These are phyloP conservation scores for Channa argus DNA, from an alignment of 2,113 vertebrate genomes.

Conservation along the genomic window DNA sequence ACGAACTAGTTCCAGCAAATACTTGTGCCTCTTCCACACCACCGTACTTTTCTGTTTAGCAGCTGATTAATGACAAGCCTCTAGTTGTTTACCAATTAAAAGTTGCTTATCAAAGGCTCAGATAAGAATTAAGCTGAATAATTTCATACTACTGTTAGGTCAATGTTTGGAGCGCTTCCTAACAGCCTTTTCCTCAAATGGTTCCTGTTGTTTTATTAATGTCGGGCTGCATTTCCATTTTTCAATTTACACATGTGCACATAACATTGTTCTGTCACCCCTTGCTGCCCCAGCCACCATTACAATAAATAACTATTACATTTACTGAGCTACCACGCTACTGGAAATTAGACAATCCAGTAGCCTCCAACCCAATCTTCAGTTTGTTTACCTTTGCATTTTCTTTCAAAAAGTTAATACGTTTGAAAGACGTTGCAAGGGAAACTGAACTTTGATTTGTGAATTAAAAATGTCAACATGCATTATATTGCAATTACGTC, in stretches of 20 bases:
- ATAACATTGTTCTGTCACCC: constrained; percentile 6
- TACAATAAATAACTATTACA: constrained; percentile 40
- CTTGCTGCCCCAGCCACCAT: constrained; percentile 21
- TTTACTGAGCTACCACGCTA: constrained; percentile 36
- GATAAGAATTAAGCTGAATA: constrained; percentile 6
- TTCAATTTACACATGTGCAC: constrained; percentile 10
- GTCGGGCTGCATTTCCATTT: background rate
- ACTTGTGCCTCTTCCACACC: constrained; percentile 15
- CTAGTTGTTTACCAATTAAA: constrained; percentile 33
- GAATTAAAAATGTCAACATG: constrained; percentile 37
- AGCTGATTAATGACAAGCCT: constrained; percentile 50
- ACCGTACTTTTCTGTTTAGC: constrained; percentile 29
- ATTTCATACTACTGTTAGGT: constrained; percentile 3
- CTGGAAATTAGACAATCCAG: constrained; percentile 41
- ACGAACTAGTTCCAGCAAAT: constrained; percentile 20
- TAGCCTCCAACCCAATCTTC: constrained; percentile 19
- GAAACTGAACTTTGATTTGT: constrained; percentile 28
- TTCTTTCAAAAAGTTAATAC: constrained; percentile 11
- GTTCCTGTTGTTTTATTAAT: background rate
- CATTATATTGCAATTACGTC: constrained; percentile 7
- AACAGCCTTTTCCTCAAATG: background rate
- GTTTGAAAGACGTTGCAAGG: constrained; percentile 13
- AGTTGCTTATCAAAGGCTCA: constrained; percentile 27
- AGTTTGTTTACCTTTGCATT: constrained; percentile 27
- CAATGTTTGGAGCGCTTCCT: background rate